Conservation (phyloP, 2,888 invertebrate genomes). For the Heliconius ethilla region DNA sequence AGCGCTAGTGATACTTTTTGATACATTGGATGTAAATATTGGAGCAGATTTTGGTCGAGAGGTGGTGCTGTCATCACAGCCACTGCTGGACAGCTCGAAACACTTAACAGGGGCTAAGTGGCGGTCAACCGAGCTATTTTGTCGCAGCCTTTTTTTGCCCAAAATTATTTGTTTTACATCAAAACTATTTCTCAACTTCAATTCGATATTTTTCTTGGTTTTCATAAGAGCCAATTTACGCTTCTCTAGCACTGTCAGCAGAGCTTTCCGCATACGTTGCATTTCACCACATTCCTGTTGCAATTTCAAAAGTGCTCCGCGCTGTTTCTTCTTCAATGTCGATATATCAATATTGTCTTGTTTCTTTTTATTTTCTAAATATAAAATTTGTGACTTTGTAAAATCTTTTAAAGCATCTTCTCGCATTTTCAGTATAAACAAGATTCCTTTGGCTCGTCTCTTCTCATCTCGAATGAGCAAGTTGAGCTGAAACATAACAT, state of each 20-base stretch:
- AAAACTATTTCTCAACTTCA: constrained; percentile 67
- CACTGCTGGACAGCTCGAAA: constrained; percentile 74
- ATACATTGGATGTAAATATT: constrained; percentile 33
- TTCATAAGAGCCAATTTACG: constrained; percentile 73
- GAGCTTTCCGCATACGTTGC: constrained; percentile 79
- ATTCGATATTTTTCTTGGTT: constrained; percentile 73
- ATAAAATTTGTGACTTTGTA: constrained; percentile 76
- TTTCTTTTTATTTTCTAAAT: constrained; percentile 76
- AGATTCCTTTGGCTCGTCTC: constrained; percentile 74
- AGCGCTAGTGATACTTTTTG: constrained; percentile 51
- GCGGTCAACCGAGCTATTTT: constrained; percentile 57
- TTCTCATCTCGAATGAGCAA: constrained; percentile 79
- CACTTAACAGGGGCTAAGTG: constrained; percentile 68
- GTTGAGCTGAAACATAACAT: constrained; percentile 63
- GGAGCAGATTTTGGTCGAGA: constrained; percentile 44
- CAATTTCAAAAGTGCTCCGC: constrained; percentile 84
- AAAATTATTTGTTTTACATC: constrained; percentile 67
- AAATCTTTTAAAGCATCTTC: constrained; percentile 78
- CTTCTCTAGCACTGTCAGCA: constrained; percentile 71
- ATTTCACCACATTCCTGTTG: constrained; percentile 87
- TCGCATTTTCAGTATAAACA: constrained; percentile 75
- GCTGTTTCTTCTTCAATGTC: constrained; percentile 85
- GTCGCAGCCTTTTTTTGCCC: constrained; percentile 69
- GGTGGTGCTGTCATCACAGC: constrained; percentile 66
- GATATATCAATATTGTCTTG: constrained; percentile 74